Conservation (phyloP, 1,140 invertebrate species). For the Leptopilina boulardi region DNA sequence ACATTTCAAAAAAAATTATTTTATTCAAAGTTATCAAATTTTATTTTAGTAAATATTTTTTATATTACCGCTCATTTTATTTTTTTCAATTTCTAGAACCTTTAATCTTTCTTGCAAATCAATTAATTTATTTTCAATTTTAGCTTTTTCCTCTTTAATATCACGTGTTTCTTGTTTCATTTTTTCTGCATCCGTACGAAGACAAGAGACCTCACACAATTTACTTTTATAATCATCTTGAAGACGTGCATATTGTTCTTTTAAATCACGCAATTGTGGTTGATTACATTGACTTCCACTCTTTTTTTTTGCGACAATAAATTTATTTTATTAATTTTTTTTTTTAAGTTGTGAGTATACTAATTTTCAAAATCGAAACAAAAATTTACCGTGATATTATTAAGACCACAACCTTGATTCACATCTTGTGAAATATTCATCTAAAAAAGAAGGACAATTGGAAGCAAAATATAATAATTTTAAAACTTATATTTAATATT, state of each 20-base stretch:
- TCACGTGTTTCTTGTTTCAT: constrained; percentile 75
- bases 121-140: constrained; percentile 76
- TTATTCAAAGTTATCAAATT: neutral
- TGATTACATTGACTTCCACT: constrained; percentile 49
- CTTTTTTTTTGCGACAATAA: neutral
- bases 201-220: constrained; percentile 76
- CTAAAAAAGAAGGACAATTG: neutral
- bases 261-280: constrained; percentile 74
- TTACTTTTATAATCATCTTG: constrained; percentile 79
- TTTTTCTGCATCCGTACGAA: constrained; percentile 75
- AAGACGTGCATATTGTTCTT: constrained; percentile 76
- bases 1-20: constrained; percentile 25
- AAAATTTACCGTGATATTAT: neutral
- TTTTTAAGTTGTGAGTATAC: neutral
- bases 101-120: constrained; percentile 73
- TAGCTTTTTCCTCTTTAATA: constrained; percentile 75
- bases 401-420: neutral
- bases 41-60: neutral
- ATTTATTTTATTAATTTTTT: neutral
- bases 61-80: constrained; percentile 60
- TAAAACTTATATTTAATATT: neutral
- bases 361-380: neutral
- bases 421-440: constrained; percentile 6
- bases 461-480: neutral
- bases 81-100: constrained; percentile 64